These are phyloP conservation scores for Megastigmus dorsalis DNA, from an alignment of 2,888 invertebrate genomes.

Conservation along the genomic window DNA sequence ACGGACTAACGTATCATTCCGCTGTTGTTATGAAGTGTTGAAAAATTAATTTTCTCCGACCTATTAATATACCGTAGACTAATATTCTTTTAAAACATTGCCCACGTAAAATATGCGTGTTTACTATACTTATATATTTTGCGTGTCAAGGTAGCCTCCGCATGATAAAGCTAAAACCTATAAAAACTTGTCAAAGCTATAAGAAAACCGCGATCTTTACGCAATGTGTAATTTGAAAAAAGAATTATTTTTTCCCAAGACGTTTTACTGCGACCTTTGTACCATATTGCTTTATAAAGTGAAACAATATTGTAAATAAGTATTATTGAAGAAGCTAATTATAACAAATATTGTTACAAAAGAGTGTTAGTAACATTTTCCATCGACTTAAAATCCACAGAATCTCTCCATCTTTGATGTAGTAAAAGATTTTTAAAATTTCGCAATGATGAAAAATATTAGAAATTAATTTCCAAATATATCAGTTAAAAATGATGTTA, in stretches of 20 bases:
- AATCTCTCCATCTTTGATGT: too few species aligned
- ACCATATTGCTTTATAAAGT: slow-evolving; percentile 2
- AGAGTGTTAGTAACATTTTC: too few species aligned
- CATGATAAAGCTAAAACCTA: slow-evolving; percentile 23
- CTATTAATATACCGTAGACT: neutral
- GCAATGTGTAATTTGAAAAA: slow-evolving; percentile 40
- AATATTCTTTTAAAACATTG: slow-evolving; percentile 11
- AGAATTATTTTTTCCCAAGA: slow-evolving; percentile 28
- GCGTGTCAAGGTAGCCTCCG: slow-evolving; percentile 28
- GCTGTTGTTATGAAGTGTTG: neutral
- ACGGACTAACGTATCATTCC: too few species aligned
- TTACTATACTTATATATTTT: slow-evolving; percentile 23
- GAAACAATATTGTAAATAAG: neutral
- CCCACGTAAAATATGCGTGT: slow-evolving; percentile 24
- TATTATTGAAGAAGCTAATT: neutral
- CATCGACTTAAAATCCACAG: too few species aligned
- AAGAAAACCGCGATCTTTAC: slow-evolving; percentile 44
- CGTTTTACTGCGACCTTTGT: slow-evolving; percentile 6
- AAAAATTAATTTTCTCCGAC: neutral
- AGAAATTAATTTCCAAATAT: too few species aligned
- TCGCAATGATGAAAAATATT: too few species aligned
- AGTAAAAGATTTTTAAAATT: too few species aligned
- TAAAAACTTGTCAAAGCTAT: slow-evolving; percentile 26
- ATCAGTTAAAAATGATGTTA: too few species aligned
- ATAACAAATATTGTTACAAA: slow-evolving; percentile 7